These are phyloP conservation scores for Pemphigus obesinymphae DNA, from an alignment of 1,140 invertebrate species.

Conservation along the genomic window DNA sequence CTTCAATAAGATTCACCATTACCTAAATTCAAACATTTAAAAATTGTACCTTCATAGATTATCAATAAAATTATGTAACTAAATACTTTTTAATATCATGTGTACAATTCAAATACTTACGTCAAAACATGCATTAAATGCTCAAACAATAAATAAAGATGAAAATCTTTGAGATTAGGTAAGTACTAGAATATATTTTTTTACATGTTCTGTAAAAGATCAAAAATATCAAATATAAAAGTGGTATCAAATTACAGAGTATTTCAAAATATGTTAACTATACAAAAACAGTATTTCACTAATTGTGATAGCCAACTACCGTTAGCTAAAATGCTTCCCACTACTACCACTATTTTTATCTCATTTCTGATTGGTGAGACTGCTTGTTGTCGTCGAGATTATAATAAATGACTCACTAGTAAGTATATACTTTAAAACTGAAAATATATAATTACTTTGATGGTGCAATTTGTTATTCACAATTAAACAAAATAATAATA, in stretches of 20 bases:
- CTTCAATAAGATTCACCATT: constrained; percentile 44
- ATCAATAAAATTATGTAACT: not conserved
- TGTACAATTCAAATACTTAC: not conserved
- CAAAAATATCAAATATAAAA: constrained; percentile 13
- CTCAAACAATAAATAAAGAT: constrained; percentile 9
- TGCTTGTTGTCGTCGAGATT: not conserved
- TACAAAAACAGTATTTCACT: not conserved
- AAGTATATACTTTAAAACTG: not conserved
- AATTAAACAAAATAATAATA: not conserved
- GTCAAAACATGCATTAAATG: not conserved
- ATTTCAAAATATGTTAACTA: not conserved
- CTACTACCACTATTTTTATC: constrained; percentile 36
- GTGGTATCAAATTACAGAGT: constrained; percentile 24
- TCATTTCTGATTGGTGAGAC: constrained; percentile 12
- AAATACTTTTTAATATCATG: not conserved
- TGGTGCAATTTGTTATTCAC: not conserved
- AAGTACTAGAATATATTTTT: not conserved
- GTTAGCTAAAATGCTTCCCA: constrained; percentile 1
- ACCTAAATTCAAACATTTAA: constrained; percentile 39
- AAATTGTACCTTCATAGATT: not conserved
- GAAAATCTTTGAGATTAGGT: constrained; percentile 9
- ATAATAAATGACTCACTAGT: constrained; percentile 1
- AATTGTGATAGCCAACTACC: constrained; percentile 16
- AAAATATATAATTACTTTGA: not conserved
- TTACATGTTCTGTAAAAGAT: constrained; percentile 34